A percentile compares a stretch with the other conserved stretches of the same genome.
phyloP scores from a whole-genome alignment of 2,113 vertebrate genomes.

The Ranitomeya variabilis region DNA sequence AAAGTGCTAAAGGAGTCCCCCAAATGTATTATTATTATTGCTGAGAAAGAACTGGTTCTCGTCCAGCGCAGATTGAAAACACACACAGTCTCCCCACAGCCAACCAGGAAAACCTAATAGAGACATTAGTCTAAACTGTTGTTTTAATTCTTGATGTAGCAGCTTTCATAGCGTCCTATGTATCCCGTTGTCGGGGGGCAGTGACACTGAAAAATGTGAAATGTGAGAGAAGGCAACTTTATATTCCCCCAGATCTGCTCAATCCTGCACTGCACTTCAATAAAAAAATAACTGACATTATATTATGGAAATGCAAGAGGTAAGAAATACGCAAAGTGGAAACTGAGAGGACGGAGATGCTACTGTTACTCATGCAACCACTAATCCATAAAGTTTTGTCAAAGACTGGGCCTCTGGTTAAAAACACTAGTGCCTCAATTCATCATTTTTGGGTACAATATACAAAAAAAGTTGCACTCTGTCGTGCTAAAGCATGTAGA shows the following conservation, averaged over 20 bases:
- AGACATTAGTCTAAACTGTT: slow-evolving; percentile 33
- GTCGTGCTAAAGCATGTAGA: too few relatives aligned
- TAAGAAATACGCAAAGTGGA: too few relatives aligned
- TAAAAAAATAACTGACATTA: background rate
- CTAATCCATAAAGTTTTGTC: too few relatives aligned
- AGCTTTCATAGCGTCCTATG: background rate
- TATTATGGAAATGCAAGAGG: background rate
- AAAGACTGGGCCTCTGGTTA: too few relatives aligned
- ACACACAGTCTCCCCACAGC: slow-evolving; percentile 26
- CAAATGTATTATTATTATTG: slow-evolving; percentile 49
- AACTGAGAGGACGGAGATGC: too few relatives aligned
- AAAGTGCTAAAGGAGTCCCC: slow-evolving; percentile 44
- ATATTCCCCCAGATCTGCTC: background rate
- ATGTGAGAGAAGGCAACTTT: background rate
- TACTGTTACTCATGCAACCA: too few relatives aligned
- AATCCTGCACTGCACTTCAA: background rate
- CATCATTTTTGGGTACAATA: too few relatives aligned
- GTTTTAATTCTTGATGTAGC: slow-evolving; percentile 13
- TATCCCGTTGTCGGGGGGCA: background rate
- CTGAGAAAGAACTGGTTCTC: slow-evolving; percentile 45
- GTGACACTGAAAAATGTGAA: background rate
- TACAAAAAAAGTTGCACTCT: too few relatives aligned
- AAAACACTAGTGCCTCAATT: too few relatives aligned
- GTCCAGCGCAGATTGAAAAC: slow-evolving; percentile 53
- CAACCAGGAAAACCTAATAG: slow-evolving; percentile 43